A percentile compares a stretch with the other conserved stretches of the same genome.
phyloP scores from a whole-genome alignment of 2,113 vertebrate species.

The Cricetomys ansorgei region DNA sequence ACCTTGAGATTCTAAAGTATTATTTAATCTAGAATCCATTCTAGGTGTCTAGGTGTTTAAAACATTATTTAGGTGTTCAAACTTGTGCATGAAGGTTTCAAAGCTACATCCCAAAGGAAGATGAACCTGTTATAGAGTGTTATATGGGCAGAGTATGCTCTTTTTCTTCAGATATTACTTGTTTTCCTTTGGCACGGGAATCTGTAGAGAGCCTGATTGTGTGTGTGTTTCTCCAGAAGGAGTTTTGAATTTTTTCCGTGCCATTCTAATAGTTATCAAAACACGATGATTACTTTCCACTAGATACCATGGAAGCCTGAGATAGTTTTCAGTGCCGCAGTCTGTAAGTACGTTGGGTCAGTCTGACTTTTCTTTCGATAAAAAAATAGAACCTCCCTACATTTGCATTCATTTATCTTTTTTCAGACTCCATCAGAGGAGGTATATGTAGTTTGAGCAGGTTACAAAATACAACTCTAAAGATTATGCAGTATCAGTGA shows the following conservation, averaged over 20 bases:
- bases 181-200: neutral
- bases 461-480: neutral
- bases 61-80: neutral
- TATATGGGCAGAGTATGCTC: neutral
- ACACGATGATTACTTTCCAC: neutral
- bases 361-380: conserved; percentile 15
- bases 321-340: neutral
- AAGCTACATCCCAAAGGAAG: neutral
- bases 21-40: neutral
- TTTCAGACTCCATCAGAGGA: neutral
- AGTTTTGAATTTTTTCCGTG: conserved; percentile 24
- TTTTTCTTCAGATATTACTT: neutral
- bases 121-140: neutral
- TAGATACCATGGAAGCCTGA: conserved; percentile 16
- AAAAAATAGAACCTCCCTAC: neutral
- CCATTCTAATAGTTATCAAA: conserved; percentile 25
- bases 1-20: neutral
- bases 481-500: neutral
- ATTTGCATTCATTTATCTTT: neutral
- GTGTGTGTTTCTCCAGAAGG: neutral
- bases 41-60: neutral
- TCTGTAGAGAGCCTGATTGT: neutral
- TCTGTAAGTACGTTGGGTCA: neutral
- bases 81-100: neutral
- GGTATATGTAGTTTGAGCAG: neutral